These are phyloP conservation scores for Hoplodrina blanda DNA, from an alignment of 2,888 invertebrate species.

Conservation along the genomic window DNA sequence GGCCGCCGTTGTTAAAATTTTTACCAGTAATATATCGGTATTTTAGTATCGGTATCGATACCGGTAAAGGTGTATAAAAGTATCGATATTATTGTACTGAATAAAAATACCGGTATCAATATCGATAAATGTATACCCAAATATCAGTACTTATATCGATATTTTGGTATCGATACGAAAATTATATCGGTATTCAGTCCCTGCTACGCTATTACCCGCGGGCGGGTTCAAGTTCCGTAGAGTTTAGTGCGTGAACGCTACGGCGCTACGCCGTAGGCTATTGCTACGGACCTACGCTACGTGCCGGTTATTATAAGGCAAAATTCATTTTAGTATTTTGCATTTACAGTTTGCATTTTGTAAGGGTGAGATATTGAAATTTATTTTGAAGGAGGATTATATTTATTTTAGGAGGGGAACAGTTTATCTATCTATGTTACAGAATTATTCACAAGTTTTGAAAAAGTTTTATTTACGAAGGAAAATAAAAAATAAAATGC, in stretches of 20 bases:
- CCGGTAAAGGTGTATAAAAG: too few relatives aligned
- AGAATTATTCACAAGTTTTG: not conserved
- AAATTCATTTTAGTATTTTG: conserved; percentile 55
- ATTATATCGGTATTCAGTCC: too few relatives aligned
- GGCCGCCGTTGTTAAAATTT: too few relatives aligned
- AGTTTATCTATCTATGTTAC: not conserved
- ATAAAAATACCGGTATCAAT: too few relatives aligned
- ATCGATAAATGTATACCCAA: too few relatives aligned
- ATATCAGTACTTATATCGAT: too few relatives aligned
- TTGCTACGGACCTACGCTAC: conserved; percentile 73
- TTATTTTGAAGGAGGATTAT: conserved; percentile 24
- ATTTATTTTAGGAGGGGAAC: conserved; percentile 5
- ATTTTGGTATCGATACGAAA: too few relatives aligned
- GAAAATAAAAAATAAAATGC: too few relatives aligned
- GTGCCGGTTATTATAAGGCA: conserved; percentile 51
- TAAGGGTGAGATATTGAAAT: conserved; percentile 34
- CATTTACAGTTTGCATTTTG: conserved; percentile 42
- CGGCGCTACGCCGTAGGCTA: conserved; percentile 79
- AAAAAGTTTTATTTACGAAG: not conserved
- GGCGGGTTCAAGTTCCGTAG: conserved; percentile 66
- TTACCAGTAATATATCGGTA: too few relatives aligned
- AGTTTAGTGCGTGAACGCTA: conserved; percentile 66
- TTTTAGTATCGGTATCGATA: too few relatives aligned
- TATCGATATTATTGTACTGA: too few relatives aligned
- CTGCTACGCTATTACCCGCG: conserved; percentile 67